These are phyloP conservation scores for Phrynocephalus versicolor DNA, from an alignment of 2,113 vertebrate genomes.

Conservation along the genomic window DNA sequence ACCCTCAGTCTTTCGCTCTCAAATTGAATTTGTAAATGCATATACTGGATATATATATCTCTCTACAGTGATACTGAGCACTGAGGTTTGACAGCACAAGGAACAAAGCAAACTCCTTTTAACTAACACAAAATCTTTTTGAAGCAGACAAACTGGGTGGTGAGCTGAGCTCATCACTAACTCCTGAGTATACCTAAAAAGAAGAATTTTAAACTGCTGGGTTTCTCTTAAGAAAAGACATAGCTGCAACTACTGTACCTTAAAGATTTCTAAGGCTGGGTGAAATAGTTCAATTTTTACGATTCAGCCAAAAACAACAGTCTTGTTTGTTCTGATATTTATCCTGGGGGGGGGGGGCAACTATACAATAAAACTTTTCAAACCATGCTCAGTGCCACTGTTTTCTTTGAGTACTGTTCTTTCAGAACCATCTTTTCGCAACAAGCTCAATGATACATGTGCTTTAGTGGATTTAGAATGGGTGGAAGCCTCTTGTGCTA, in stretches of 20 bases:
- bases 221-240: conserved; percentile 40
- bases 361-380: not conserved
- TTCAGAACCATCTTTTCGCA: not conserved
- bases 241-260: conserved; percentile 20
- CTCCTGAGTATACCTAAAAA: conserved; percentile 14
- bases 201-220: conserved; percentile 50
- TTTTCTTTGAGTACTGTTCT: not conserved
- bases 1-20: not conserved
- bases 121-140: conserved; percentile 30
- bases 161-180: conserved; percentile 45
- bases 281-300: not conserved
- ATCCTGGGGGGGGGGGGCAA: no score
- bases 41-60: no score
- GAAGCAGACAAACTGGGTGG: conserved; percentile 31
- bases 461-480: no score
- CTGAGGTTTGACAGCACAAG: not conserved
- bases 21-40: conserved; percentile 35
- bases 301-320: not conserved
- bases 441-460: no score
- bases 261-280: conserved; percentile 36
- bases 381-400: not conserved
- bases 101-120: conserved; percentile 30
- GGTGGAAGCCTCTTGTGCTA: no score
- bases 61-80: not conserved
- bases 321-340: no score